Base-by-base conservation (phyloP, 2,113 vertebrate species). In the Dromaius novaehollandiae region DNA sequence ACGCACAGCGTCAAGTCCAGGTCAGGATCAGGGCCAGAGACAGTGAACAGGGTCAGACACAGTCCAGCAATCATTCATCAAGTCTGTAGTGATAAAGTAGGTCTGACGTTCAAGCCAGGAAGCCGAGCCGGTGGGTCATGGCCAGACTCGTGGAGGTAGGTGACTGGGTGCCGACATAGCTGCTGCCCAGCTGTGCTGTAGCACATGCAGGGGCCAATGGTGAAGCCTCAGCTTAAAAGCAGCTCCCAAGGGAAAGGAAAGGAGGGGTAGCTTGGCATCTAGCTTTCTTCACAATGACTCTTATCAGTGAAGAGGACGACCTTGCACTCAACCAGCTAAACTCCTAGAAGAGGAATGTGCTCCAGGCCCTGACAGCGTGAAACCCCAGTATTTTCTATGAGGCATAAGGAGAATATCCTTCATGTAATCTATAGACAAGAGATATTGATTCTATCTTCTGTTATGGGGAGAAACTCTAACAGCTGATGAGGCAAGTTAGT, bases 291-390 rank as follows among this genome's bases (percentile, higher is more conserved):
- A 38, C 38, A 38, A 38, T 38, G 38, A 8, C 38, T 38, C 38
- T 38, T 38, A 38, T 30, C n/a, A 61, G 44, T 21, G 70, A 64
- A 76, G 32, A 21, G 76, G 30, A 21, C 34, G 30, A 34, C 13
- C 40, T 44, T 64, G 75, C 55, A 89, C 48, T 64, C 48, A 56
- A 34, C 7, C 4, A 0, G 26, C 17, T 81, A 46, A 89, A 44
- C 26, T 11, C 18, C 1, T 0, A 30, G 46, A 64, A 77, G 26
- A 6, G 4, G 4, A 1, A 36, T n/a, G 44, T 22, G 36, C 53
- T 84, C 20, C 48, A 65, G 30, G 26, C 69, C n/a, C 53, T 81
- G 58, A 32, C 34, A 26, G 0, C 1, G 46, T 34, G 7, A 89
- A 80, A 68, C 17, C 7, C 24, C 13, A 13, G 42, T 30, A 74